A percentile compares a stretch with the other conserved stretches of the same genome.
These are phyloP conservation scores for Odocoileus hemionus DNA, from an alignment of 2,113 vertebrate species.

Conservation along the genomic window DNA sequence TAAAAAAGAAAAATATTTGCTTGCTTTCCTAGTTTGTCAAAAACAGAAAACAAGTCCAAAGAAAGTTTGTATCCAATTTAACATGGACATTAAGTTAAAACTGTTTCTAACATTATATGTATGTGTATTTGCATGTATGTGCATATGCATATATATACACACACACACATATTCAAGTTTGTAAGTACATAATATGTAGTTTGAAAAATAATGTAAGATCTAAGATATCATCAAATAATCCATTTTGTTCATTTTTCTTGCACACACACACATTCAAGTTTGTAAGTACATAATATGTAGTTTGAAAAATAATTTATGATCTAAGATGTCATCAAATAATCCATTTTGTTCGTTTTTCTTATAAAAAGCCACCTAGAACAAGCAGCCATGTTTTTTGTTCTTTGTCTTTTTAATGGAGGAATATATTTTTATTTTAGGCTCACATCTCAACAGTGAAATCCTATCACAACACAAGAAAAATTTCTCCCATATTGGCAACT, in stretches of 20 bases:
- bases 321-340: not conserved
- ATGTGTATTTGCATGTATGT: not conserved
- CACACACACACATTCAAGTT: not conserved
- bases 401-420: not conserved
- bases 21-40: not conserved
- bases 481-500: constrained; percentile 43
- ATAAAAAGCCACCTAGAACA: not conserved
- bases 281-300: not conserved
- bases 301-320: not conserved
- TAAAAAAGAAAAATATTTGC: not conserved
- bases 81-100: not conserved
- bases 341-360: not conserved
- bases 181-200: not conserved
- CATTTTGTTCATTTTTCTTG: not conserved
- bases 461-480: constrained; percentile 41
- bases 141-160: not conserved
- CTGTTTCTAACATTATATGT: not conserved
- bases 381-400: not conserved
- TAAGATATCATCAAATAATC: not conserved
- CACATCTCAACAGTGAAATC: constrained; percentile 7
- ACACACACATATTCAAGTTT: not conserved
- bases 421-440: constrained; percentile 11
- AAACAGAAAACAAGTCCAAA: not conserved
- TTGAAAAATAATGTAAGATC: not conserved
- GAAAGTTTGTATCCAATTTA: not conserved